Percentiles rank a stretch among this genome's conserved stretches.
phyloP scores from a whole-genome alignment of 2,113 vertebrate species.

The Theropithecus gelada region DNA sequence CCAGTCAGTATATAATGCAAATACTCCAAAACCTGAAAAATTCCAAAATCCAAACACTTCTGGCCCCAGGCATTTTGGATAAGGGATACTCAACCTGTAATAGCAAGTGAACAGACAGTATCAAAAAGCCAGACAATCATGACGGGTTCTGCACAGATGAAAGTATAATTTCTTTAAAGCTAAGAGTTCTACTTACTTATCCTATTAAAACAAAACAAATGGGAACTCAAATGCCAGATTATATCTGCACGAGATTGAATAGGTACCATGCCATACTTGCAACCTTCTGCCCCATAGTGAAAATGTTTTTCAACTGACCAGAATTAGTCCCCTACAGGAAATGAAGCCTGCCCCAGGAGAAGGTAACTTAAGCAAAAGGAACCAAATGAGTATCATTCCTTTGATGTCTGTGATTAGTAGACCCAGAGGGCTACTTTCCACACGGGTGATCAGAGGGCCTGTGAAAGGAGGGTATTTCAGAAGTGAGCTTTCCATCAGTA shows the following conservation, averaged over 20 bases:
- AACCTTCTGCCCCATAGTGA: neutral
- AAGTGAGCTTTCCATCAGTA: neutral
- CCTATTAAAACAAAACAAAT: slow-evolving; percentile 32
- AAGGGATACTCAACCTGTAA: neutral
- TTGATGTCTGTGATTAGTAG: neutral
- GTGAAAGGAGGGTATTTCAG: slow-evolving; percentile 16
- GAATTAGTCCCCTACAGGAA: neutral
- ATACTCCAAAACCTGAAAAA: neutral
- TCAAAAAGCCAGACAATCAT: slow-evolving; percentile 21
- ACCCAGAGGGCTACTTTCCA: neutral
- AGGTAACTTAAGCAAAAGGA: neutral
- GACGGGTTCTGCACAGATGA: neutral
- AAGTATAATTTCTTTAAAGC: neutral
- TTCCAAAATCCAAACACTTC: neutral
- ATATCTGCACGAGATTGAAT: neutral
- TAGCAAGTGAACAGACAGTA: neutral
- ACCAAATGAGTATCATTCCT: neutral
- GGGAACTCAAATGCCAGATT: neutral
- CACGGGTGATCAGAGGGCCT: neutral
- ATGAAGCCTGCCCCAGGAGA: neutral
- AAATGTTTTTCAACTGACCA: slow-evolving; percentile 10
- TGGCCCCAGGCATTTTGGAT: neutral
- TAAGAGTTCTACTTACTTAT: neutral
- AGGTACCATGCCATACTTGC: neutral
- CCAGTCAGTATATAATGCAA: neutral